These are phyloP conservation scores for Acleris holmiana DNA, from an alignment of 2,888 invertebrate species.

Conservation along the genomic window DNA sequence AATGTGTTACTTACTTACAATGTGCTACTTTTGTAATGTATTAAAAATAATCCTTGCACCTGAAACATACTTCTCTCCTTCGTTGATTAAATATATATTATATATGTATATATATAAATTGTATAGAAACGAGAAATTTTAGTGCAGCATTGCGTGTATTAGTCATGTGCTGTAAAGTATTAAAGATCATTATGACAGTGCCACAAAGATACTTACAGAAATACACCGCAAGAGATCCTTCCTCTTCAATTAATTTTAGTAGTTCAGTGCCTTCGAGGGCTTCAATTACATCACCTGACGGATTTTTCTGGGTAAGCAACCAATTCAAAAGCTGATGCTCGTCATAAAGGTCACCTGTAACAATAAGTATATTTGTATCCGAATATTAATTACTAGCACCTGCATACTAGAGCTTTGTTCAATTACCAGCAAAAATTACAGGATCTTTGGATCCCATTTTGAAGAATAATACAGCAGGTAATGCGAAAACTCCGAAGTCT, in stretches of 20 bases:
- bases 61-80: constrained; percentile 14
- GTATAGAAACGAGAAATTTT: constrained; percentile 12
- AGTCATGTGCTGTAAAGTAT: constrained; percentile 31
- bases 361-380: constrained; percentile 23
- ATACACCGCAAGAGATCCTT: constrained; percentile 93
- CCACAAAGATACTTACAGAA: constrained; percentile 91
- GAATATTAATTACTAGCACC: background rate
- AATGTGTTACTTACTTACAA: too few species aligned
- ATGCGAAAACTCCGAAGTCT: constrained; percentile 94
- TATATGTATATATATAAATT: constrained; percentile 10
- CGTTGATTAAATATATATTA: constrained; percentile 9
- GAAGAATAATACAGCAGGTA: constrained; percentile 96
- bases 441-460: constrained; percentile 94
- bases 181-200: constrained; percentile 12
- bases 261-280: constrained; percentile 93
- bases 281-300: constrained; percentile 95
- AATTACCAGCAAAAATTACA: constrained; percentile 93
- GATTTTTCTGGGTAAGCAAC: constrained; percentile 96
- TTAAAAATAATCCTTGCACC: background rate
- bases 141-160: constrained; percentile 28
- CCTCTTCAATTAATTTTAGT: constrained; percentile 89
- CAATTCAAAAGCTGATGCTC: constrained; percentile 95
- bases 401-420: background rate
- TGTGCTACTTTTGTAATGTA: too few species aligned
- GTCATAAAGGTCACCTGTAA: constrained; percentile 91